These are phyloP conservation scores for Bubo blakistoni DNA, from an alignment of 2,113 vertebrate genomes.

Conservation along the genomic window DNA sequence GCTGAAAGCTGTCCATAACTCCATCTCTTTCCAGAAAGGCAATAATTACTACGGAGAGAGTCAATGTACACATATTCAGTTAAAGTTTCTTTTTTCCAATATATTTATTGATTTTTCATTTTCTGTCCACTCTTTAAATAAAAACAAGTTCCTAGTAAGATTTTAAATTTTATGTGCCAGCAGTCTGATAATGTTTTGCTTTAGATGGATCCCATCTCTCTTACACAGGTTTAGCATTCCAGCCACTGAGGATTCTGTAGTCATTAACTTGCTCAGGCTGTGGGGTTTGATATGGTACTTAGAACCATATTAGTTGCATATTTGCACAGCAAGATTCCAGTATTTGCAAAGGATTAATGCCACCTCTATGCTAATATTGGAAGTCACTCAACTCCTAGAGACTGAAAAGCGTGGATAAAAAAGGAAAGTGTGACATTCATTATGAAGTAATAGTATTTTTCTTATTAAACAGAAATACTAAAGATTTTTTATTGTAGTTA, in stretches of 20 bases:
- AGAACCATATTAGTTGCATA: background rate
- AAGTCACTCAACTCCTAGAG: background rate
- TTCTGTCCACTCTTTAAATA: background rate
- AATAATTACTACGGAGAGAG: background rate
- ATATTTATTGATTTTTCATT: background rate
- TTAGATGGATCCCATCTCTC: background rate
- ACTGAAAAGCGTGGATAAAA: background rate
- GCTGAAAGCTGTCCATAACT: background rate
- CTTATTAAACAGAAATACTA: background rate
- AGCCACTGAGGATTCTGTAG: background rate
- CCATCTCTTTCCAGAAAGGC: background rate
- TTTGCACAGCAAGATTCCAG: background rate
- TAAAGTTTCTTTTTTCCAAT: background rate
- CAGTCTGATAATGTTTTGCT: background rate
- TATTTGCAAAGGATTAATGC: background rate
- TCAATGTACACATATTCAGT: fast-evolving
- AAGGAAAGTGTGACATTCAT: background rate
- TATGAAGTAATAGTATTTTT: background rate
- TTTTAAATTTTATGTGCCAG: background rate
- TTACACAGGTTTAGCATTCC: background rate
- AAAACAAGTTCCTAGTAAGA: background rate
- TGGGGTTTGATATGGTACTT: background rate
- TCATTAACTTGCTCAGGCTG: background rate
- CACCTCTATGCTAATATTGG: background rate
- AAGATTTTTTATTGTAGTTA: background rate